These are phyloP conservation scores for Burhinus oedicnemus DNA, from an alignment of 2,113 vertebrate species.

Conservation along the genomic window DNA sequence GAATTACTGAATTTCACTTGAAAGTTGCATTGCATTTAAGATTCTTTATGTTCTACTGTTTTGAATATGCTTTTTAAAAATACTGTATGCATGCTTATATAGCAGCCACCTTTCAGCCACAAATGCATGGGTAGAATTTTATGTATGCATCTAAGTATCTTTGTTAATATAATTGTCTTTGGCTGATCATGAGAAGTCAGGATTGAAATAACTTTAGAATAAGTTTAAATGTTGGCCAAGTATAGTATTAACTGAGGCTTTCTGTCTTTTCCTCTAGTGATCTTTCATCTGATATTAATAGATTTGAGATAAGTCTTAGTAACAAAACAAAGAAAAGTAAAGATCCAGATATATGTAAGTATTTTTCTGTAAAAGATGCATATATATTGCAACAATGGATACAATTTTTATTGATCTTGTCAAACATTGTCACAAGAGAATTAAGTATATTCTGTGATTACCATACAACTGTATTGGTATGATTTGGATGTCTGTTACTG, in stretches of 20 bases:
- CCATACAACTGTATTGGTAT: not conserved
- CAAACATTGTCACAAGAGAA: not conserved
- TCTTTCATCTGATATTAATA: slow-evolving; percentile 93
- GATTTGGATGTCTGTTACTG: not conserved
- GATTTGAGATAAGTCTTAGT: slow-evolving; percentile 96
- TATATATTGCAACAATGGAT: not conserved
- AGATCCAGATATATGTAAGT: slow-evolving; percentile 97
- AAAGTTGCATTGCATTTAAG: not conserved
- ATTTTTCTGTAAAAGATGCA: not conserved
- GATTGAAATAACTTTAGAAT: not conserved
- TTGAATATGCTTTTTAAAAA: not conserved
- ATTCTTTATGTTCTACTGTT: not conserved
- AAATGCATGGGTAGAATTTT: not conserved
- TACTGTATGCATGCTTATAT: not conserved
- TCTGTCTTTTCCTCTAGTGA: slow-evolving; percentile 81
- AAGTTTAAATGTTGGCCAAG: not conserved
- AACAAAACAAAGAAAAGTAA: slow-evolving; percentile 99
- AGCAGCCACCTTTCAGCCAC: not conserved
- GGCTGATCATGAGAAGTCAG: not conserved
- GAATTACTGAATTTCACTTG: not conserved
- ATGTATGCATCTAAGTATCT: not conserved
- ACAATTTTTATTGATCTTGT: not conserved
- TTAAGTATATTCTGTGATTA: not conserved
- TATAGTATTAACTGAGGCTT: slow-evolving; percentile 7
- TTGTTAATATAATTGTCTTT: not conserved